Conservation (phyloP, 1,140 invertebrate species). For the Metaphire vulgaris region DNA sequence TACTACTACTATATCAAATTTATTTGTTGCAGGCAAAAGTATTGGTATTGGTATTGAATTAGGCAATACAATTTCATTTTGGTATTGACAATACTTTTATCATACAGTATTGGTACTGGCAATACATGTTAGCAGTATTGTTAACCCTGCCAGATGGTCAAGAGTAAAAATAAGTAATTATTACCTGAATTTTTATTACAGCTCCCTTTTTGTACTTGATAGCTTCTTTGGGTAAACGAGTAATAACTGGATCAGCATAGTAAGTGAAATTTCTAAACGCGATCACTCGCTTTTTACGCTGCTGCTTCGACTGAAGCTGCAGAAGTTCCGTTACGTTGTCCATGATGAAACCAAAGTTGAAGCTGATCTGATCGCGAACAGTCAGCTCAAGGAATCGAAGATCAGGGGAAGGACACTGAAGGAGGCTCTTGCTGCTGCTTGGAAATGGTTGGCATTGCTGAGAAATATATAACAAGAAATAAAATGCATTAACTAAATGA, state of each 20-base stretch:
- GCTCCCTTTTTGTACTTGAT: background rate
- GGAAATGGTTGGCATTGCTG: background rate
- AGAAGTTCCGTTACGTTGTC: background rate
- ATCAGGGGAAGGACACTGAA: background rate
- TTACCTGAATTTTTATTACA: background rate
- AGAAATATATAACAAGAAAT: too few species aligned
- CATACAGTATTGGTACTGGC: too few species aligned
- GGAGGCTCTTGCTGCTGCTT: background rate
- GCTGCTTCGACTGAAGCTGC: background rate
- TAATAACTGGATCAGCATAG: background rate
- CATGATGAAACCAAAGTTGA: background rate
- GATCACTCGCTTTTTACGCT: background rate
- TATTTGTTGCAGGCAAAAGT: too few species aligned
- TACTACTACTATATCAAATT: too few species aligned
- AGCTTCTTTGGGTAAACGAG: background rate
- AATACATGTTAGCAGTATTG: too few species aligned
- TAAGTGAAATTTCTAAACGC: background rate
- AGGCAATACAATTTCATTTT: too few species aligned
- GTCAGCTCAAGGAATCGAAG: background rate
- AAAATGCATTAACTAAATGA: too few species aligned
- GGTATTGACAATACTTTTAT: too few species aligned
- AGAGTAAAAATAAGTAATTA: too few species aligned
- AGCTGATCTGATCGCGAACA: background rate
- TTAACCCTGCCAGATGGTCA: too few species aligned
- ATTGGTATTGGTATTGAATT: too few species aligned